Percentiles rank a stretch among this genome's conserved stretches.
phyloP scores from a whole-genome alignment of 2,797 vertebrate species.

The Mus spretus region DNA sequence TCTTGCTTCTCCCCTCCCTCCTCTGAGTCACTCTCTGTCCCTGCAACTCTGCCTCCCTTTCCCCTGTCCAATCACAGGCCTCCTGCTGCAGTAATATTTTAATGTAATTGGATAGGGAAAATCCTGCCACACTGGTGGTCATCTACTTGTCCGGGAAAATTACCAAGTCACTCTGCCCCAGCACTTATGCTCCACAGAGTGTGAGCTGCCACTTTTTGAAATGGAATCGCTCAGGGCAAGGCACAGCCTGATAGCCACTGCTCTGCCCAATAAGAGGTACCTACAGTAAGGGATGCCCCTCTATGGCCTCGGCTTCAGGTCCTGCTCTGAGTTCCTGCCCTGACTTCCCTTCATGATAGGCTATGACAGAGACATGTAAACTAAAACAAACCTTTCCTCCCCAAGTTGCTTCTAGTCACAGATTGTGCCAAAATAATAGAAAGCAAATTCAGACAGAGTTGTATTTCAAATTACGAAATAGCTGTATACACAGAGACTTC shows the following conservation, averaged over 20 bases:
- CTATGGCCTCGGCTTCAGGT: background rate
- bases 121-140: background rate
- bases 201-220: background rate
- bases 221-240: background rate
- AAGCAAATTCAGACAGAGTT: background rate
- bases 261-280: no score
- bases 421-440: background rate
- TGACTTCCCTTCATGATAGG: background rate
- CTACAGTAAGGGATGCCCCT: background rate
- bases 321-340: background rate
- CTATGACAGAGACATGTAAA: background rate
- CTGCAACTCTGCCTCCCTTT: no score
- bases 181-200: no score
- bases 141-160: background rate
- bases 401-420: background rate
- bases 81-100: no score
- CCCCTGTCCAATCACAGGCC: no score
- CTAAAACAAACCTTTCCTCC: background rate
- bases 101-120: no score
- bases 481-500: background rate
- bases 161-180: background rate
- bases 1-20: no score
- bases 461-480: background rate
- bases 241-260: background rate
- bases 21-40: no score